These are phyloP conservation scores for Oscheius onirici DNA, from an alignment of 2,888 invertebrate species.

Conservation along the genomic window DNA sequence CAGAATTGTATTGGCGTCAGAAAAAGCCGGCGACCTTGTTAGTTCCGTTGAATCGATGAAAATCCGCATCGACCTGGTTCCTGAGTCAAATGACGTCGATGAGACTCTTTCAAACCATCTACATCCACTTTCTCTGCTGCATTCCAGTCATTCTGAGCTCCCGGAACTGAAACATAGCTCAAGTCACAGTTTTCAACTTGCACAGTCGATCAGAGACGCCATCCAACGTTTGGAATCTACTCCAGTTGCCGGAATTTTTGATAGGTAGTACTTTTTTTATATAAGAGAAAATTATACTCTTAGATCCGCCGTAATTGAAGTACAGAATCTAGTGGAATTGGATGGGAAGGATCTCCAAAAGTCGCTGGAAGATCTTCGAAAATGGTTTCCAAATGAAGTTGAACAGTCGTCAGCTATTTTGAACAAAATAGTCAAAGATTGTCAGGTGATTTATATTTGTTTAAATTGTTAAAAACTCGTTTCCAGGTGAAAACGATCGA, in stretches of 20 bases:
- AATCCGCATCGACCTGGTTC: slow-evolving; percentile 6
- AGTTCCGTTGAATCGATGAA: slow-evolving; percentile 4
- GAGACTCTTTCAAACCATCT: slow-evolving; percentile 3
- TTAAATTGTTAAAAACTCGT: background rate
- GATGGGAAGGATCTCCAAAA: background rate
- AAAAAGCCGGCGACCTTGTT: background rate
- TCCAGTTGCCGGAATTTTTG: background rate
- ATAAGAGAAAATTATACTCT: background rate
- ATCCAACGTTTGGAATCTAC: background rate
- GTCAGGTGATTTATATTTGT: background rate
- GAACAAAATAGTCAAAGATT: background rate
- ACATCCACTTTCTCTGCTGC: slow-evolving; percentile 44
- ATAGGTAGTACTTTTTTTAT: background rate
- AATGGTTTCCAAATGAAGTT: slow-evolving; percentile 14
- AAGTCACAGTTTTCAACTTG: background rate
- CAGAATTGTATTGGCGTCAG: background rate
- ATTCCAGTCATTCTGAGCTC: slow-evolving; percentile 34
- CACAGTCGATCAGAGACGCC: background rate
- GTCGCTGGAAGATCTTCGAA: background rate
- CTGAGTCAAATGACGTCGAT: slow-evolving; percentile 15
- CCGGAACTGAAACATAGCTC: slow-evolving; percentile 13
- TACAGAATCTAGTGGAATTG: background rate
- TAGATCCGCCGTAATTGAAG: background rate
- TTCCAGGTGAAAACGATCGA: background rate
- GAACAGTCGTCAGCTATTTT: background rate